Evolutionary conservation across 2,797 vertebrate genomes (phyloP).

Genomic region (Orestias chungarensis): DNA sequence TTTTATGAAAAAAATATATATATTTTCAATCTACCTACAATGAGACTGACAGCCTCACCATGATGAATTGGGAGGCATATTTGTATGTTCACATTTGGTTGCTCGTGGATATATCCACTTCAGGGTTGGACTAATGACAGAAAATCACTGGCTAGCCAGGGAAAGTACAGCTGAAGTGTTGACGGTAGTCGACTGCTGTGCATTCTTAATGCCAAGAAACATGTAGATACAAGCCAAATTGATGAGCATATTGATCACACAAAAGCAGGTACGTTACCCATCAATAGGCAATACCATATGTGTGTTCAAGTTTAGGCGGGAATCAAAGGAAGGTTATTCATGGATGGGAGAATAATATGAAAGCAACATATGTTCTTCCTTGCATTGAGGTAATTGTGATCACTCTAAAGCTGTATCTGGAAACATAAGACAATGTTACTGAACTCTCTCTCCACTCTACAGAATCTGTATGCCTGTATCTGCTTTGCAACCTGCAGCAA

Average conservation of each 20-base stretch:
- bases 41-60: constrained; percentile 20
- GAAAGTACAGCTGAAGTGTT: constrained; percentile 41
- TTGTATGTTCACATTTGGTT: constrained; percentile 15
- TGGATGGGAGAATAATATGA: constrained; percentile 11
- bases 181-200: constrained; percentile 46
- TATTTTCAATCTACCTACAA: neutral
- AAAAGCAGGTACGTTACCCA: constrained; percentile 24
- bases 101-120: constrained; percentile 23
- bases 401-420: constrained; percentile 16
- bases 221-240: constrained; percentile 20
- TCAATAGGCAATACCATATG: constrained; percentile 14
- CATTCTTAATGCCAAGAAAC: constrained; percentile 24
- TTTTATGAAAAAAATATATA: constrained; percentile 19
- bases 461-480: neutral
- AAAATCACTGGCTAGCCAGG: constrained; percentile 22
- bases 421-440: constrained; percentile 27
- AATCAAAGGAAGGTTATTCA: neutral
- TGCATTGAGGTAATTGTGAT: constrained; percentile 18
- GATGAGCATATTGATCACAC: constrained; percentile 20
- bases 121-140: constrained; percentile 32
- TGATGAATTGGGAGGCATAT: neutral
- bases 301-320: constrained; percentile 1
- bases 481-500: constrained; percentile 19
- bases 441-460: constrained; percentile 9
- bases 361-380: constrained; percentile 16